These are phyloP conservation scores for Diachasma alloeum DNA, from an alignment of 1,140 invertebrate genomes.

Conservation along the genomic window DNA sequence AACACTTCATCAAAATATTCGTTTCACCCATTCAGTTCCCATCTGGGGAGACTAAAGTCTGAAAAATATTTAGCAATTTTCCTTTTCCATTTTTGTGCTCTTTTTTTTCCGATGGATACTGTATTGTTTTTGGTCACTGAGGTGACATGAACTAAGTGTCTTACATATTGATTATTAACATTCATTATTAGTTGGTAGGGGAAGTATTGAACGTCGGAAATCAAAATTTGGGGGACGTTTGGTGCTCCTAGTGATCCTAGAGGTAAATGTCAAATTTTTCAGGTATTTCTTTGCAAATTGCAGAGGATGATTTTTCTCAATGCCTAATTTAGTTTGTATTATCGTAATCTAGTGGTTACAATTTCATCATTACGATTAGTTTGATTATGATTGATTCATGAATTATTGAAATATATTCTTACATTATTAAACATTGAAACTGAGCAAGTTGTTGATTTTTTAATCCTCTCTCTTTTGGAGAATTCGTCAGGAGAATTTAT, in stretches of 20 bases:
- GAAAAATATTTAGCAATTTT: background rate
- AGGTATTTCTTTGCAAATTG: background rate
- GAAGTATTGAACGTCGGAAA: background rate
- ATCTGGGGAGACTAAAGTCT: background rate
- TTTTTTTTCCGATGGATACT: background rate
- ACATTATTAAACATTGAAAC: constrained; percentile 43
- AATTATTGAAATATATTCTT: constrained; percentile 51
- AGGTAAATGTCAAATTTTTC: background rate
- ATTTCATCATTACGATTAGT: constrained; percentile 1
- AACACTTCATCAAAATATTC: background rate
- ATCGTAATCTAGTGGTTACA: constrained; percentile 14
- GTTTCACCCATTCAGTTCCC: background rate
- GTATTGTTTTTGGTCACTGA: constrained; percentile 33
- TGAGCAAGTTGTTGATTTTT: constrained; percentile 20
- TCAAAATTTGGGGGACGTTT: constrained; percentile 15
- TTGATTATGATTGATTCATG: constrained; percentile 17
- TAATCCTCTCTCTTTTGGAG: background rate
- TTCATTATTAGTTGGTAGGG: background rate
- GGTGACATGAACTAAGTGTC: constrained; percentile 50
- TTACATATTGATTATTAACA: constrained; percentile 43
- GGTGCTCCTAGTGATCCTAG: background rate
- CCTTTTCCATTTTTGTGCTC: background rate
- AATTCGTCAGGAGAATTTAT: background rate
- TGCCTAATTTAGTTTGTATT: background rate
- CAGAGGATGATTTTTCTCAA: background rate